phyloP scores from a whole-genome alignment of 1,140 invertebrate species.

The Akabosia matsudoensis region DNA sequence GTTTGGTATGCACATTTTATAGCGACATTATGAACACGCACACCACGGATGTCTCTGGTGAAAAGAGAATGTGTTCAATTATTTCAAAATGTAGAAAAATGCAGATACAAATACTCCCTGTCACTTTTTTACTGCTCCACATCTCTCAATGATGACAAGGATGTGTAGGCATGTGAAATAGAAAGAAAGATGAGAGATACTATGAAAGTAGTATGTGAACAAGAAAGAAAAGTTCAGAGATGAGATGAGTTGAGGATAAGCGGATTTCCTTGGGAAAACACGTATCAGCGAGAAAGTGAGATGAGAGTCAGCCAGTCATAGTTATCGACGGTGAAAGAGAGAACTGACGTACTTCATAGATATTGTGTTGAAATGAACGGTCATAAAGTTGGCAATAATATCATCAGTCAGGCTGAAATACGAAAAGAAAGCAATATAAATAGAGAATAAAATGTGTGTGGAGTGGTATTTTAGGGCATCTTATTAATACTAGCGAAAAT shows the following conservation, averaged over 20 bases:
- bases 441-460: no score
- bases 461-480: no score
- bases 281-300: background rate
- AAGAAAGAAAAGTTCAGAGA: background rate
- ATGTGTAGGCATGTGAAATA: slow-evolving; percentile 7
- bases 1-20: no score
- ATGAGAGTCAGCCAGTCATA: background rate
- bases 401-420: no score
- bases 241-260: slow-evolving; percentile 19
- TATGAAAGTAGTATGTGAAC: background rate
- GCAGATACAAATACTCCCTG: background rate
- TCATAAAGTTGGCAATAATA: no score
- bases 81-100: background rate
- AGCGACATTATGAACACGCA: background rate
- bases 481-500: no score
- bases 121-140: background rate
- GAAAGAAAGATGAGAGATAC: background rate
- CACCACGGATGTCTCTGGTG: background rate
- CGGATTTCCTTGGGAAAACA: slow-evolving; percentile 23
- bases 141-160: slow-evolving; percentile 14
- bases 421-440: no score
- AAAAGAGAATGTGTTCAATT: background rate
- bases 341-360: no score
- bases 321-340: no score
- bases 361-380: no score